Percentiles rank a stretch among this genome's conserved stretches.
phyloP scores from a whole-genome alignment of 1,140 invertebrate genomes.

The Drosophila nannoptera region DNA sequence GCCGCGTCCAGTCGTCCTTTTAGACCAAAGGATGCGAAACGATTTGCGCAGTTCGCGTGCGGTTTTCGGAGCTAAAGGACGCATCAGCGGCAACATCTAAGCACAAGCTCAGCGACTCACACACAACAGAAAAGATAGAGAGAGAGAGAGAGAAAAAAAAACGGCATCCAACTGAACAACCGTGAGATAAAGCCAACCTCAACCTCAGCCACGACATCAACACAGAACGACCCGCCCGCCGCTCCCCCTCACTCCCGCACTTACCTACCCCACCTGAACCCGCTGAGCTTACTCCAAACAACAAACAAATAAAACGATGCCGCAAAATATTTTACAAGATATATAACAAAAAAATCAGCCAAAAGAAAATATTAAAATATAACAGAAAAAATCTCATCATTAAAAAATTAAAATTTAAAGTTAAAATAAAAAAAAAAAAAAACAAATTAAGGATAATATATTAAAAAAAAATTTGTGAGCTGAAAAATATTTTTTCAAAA shows the following conservation, averaged over 20 bases:
- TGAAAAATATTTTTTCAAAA: neutral
- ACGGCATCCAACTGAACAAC: slow-evolving; percentile 7
- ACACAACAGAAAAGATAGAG: no score
- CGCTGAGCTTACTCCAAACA: neutral
- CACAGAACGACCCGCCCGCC: neutral
- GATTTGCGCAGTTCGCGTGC: slow-evolving; percentile 74
- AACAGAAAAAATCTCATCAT: no score
- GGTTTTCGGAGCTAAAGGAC: slow-evolving; percentile 71
- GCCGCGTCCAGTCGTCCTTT: slow-evolving; percentile 48
- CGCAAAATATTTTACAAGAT: neutral
- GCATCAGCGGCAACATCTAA: slow-evolving; percentile 53
- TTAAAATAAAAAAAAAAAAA: no score
- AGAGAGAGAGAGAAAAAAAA: neutral
- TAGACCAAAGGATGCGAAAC: slow-evolving; percentile 65
- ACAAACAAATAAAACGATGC: neutral
- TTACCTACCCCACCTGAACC: neutral
- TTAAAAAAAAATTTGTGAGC: no score
- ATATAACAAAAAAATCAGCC: no score
- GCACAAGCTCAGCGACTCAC: slow-evolving; percentile 1
- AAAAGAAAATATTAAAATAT: no score
- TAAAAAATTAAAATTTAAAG: neutral
- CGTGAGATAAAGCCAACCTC: slow-evolving; percentile 22
- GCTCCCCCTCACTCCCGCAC: neutral
- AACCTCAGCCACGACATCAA: neutral
- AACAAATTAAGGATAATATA: no score